phyloP scores from a whole-genome alignment of 2,888 invertebrate genomes.

The Meteorus cinctellus region DNA sequence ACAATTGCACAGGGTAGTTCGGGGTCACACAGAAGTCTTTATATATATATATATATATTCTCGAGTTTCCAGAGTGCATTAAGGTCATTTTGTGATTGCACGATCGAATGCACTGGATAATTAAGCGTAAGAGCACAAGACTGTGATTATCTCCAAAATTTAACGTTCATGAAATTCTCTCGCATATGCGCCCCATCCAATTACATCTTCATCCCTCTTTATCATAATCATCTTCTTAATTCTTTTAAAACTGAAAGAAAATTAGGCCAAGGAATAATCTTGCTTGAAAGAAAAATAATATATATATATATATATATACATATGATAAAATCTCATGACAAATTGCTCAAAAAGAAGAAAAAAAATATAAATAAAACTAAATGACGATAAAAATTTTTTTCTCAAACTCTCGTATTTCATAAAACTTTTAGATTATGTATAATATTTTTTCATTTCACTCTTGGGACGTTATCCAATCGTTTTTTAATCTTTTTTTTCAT shows the following conservation, averaged over 20 bases:
- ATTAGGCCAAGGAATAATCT: background rate
- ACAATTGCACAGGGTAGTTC: background rate
- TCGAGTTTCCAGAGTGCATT: constrained; percentile 4
- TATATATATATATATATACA: background rate
- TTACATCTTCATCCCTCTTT: background rate
- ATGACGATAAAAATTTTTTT: background rate
- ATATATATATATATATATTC: background rate
- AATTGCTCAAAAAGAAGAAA: background rate
- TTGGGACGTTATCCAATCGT: too few relatives aligned
- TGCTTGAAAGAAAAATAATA: background rate
- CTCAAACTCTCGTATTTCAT: background rate
- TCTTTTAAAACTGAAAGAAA: background rate
- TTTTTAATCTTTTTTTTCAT: background rate
- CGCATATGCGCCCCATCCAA: background rate
- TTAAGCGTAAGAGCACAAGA: constrained; percentile 8
- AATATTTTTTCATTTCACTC: background rate
- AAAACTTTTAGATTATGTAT: background rate
- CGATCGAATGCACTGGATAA: constrained; percentile 18
- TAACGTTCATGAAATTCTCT: background rate
- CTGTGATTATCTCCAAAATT: background rate
- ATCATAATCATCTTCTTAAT: constrained; percentile 7
- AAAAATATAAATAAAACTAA: background rate
- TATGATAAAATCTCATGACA: background rate
- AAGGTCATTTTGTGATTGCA: constrained; percentile 14
- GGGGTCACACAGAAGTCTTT: background rate